A percentile compares a stretch with the other conserved stretches of the same genome.
Evolutionary conservation across 2,888 invertebrate genomes (phyloP).

Genomic region (Parnassius smintheus): DNA sequence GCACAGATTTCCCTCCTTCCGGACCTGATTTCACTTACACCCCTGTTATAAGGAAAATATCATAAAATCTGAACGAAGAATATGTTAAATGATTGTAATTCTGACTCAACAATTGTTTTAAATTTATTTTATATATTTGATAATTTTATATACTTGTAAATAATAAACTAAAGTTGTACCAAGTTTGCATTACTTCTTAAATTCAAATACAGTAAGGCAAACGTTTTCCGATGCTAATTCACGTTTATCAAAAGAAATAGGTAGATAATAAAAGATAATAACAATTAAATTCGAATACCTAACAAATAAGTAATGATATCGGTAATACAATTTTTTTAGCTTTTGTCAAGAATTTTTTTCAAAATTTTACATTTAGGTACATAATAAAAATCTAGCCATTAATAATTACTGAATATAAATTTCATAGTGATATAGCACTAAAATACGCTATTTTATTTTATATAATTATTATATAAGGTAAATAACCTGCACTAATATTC

Average conservation of each 20-base stretch:
- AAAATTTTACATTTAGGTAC: no score
- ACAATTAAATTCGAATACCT: slow-evolving; percentile 21
- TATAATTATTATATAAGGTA: no score
- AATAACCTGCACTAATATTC: no score
- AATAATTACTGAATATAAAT: no score
- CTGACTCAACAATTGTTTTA: slow-evolving; percentile 15
- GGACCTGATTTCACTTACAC: slow-evolving; percentile 77
- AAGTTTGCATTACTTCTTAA: neutral
- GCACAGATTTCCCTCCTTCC: slow-evolving; percentile 73
- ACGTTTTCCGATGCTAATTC: slow-evolving; percentile 1
- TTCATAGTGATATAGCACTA: no score
- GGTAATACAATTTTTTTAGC: no score
- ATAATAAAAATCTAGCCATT: no score
- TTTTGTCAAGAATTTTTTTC: no score
- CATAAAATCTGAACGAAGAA: slow-evolving; percentile 70
- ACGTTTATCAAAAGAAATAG: slow-evolving; percentile 19
- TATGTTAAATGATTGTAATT: slow-evolving; percentile 55
- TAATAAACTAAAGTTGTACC: neutral
- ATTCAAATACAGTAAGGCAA: neutral
- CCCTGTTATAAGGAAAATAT: slow-evolving; percentile 64
- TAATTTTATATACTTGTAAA: neutral
- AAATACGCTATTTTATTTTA: no score
- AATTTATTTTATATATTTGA: neutral
- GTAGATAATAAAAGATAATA: slow-evolving; percentile 14
- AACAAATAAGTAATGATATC: slow-evolving; percentile 2